These are phyloP conservation scores for Trachelus iudaicus DNA, from an alignment of 2,888 invertebrate species.

Conservation along the genomic window DNA sequence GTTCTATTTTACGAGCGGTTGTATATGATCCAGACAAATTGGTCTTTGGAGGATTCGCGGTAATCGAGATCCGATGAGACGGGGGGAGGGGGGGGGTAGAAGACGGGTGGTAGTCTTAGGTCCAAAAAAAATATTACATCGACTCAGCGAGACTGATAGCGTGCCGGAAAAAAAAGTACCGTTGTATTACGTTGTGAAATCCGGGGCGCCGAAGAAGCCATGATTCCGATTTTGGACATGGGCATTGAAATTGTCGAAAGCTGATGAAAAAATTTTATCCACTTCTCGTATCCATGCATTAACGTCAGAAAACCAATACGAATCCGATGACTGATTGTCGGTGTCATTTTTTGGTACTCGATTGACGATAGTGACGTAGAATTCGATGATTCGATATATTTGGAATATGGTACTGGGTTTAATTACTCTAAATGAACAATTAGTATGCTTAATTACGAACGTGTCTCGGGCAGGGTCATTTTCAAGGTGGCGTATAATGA, in stretches of 20 bases:
- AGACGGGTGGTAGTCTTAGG: background rate
- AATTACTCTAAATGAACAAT: background rate
- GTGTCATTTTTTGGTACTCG: background rate
- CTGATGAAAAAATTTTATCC: background rate
- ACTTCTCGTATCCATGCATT: background rate
- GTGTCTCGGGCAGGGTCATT: background rate
- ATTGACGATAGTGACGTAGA: background rate
- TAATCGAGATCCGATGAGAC: background rate
- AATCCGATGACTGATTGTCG: background rate
- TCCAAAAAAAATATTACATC: background rate
- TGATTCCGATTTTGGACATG: background rate
- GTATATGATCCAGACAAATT: conserved; percentile 57
- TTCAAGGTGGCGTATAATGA: background rate
- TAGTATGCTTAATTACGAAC: background rate
- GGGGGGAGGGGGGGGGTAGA: background rate
- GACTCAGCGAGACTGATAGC: background rate
- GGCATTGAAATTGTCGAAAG: background rate
- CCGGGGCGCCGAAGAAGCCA: background rate
- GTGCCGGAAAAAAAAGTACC: background rate
- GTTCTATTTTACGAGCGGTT: conserved; percentile 56
- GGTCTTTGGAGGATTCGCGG: conserved; percentile 32
- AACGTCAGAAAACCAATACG: background rate
- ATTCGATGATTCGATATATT: background rate
- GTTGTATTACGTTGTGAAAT: background rate
- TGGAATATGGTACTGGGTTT: background rate